Percentiles rank a stretch among this genome's conserved stretches.
Conservation (phyloP, 2,797 vertebrate genomes). For the Calcarius lapponicus region DNA sequence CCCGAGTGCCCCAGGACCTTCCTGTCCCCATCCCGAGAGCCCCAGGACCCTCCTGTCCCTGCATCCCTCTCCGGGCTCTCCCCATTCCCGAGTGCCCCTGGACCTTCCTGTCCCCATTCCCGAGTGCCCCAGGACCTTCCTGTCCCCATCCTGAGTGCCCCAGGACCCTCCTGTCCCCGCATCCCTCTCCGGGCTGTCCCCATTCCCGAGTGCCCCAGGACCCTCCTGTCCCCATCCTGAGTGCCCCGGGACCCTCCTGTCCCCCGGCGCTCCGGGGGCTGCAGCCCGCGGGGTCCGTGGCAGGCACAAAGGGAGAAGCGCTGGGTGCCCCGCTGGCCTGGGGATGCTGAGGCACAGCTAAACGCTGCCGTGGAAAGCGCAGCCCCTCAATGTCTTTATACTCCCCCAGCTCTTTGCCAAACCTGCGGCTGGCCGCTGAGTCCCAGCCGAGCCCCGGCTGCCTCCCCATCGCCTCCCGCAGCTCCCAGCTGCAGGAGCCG, state of each 20-base stretch:
- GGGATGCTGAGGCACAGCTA: background rate
- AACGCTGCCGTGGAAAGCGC: background rate
- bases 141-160: no score
- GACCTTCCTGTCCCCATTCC: no score
- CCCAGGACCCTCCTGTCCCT: no score
- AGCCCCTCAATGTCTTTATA: fast-evolving
- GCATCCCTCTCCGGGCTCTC: no score
- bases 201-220: no score
- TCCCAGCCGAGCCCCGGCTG: background rate
- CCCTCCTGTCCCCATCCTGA: fast-evolving
- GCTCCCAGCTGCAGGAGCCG: background rate
- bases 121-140: no score
- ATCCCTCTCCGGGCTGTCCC: no score
- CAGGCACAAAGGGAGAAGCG: background rate
- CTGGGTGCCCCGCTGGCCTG: background rate
- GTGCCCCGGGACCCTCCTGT: background rate
- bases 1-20: no score
- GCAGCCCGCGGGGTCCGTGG: background rate
- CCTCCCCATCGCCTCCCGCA: background rate
- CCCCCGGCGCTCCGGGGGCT: no score
- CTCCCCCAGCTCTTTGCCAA: background rate
- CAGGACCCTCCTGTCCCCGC: no score
- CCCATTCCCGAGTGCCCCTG: no score
- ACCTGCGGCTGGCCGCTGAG: background rate
- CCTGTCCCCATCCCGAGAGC: no score